phyloP scores from a whole-genome alignment of 1,140 invertebrate species.

The Euwallacea fornicatus region DNA sequence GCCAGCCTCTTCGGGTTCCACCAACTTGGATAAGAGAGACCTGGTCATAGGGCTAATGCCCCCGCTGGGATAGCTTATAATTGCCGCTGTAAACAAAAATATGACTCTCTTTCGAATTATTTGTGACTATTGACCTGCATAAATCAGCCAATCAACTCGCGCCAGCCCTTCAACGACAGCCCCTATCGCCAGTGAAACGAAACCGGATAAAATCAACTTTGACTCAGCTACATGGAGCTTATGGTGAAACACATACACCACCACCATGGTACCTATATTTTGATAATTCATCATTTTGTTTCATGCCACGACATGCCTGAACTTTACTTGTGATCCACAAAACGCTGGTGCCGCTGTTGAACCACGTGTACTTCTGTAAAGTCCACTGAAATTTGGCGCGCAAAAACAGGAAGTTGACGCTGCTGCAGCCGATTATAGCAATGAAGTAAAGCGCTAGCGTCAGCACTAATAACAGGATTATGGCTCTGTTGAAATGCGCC shows the following conservation, averaged over 20 bases:
- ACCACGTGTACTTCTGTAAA: conserved; percentile 62
- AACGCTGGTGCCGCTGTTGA: conserved; percentile 55
- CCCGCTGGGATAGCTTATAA: conserved; percentile 59
- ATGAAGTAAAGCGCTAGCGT: conserved; percentile 59
- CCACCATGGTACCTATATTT: conserved; percentile 56
- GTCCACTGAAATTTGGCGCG: conserved; percentile 69
- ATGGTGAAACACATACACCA: conserved; percentile 58
- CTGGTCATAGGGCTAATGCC: conserved; percentile 65
- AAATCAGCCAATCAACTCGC: conserved; percentile 65
- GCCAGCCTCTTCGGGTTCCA: conserved; percentile 65
- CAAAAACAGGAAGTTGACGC: conserved; percentile 64
- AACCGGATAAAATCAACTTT: conserved; percentile 51
- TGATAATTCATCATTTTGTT: neutral
- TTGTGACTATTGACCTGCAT: conserved; percentile 54
- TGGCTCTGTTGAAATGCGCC: conserved; percentile 59
- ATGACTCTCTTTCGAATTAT: neutral
- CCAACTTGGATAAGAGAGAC: conserved; percentile 66
- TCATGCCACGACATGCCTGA: neutral
- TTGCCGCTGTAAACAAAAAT: conserved; percentile 45
- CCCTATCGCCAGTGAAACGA: conserved; percentile 49
- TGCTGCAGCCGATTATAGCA: conserved; percentile 60
- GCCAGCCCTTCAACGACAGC: conserved; percentile 59
- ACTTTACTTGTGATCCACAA: conserved; percentile 50
- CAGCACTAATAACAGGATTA: conserved; percentile 63
- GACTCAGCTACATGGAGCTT: conserved; percentile 54